Evolutionary conservation across 2,888 invertebrate genomes (phyloP), one percentile per base, ranked within the genome.

Genomic region (Ormyrus pomaceus): DNA sequence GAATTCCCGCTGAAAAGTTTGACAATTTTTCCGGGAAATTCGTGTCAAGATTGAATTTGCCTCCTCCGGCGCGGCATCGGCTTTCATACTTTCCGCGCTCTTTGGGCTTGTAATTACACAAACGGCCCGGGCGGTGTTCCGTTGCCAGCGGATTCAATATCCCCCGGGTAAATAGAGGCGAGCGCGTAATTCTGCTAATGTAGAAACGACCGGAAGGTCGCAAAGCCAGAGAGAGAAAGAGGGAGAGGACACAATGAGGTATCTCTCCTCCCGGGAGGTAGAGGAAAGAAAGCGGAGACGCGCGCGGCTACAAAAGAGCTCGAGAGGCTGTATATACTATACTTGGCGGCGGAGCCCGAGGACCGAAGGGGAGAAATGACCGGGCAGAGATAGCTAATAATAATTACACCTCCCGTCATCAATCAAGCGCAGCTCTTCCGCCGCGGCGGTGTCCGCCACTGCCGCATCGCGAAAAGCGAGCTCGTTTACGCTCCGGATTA

Each of bases 281-380:
- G 34, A 7, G 11, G 46, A 59, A 51, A 46, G 59, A 66, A 51
- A 66, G 48, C 34, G 34, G 34, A 34, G 34, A 34, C 34, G 34
- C 34, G 34, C 34, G 11, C 51, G 48, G 64, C 76, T 59, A 34
- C 34, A 34, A 34, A 34, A 34, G 34, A 34, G 34, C 34, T 34
- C 34, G 34, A 34, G 34, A 34, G 34, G 34, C 34, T 34, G 34
- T 34, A 4, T 4, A 34, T 34, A 34, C 2, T 19, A 19, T 19
- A 19, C 51, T 56, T 45, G 45, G 34, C 50, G 13, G 58, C 69
- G 51, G 69, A 65, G 70, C 46, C 64, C 50, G 8, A 55, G 46
- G 10, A 11, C 64, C 55, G 64, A 77, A 50, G 73, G 53, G 65
- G 71, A 77, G 71, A 77, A 66, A 71, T 65, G 70, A 70, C 66